These are phyloP conservation scores for Zaprionus bogoriensis DNA, from an alignment of 2,888 invertebrate species.

Conservation along the genomic window DNA sequence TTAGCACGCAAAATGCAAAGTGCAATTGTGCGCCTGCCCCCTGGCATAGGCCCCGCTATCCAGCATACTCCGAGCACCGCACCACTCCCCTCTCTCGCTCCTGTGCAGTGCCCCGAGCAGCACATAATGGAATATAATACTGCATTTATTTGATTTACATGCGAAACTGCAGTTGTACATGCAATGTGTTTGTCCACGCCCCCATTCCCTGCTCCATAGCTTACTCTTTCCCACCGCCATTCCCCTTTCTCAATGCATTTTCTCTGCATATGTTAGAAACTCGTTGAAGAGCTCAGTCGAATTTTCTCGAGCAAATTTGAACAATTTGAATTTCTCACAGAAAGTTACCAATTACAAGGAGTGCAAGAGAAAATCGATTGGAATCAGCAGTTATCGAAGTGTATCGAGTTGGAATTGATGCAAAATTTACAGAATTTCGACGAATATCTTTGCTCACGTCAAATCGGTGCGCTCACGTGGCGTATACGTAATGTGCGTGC, in stretches of 20 bases:
- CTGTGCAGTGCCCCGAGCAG: slow-evolving; percentile 5
- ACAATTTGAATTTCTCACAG: no score
- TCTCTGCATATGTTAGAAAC: slow-evolving; percentile 1
- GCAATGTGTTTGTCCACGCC: slow-evolving; percentile 25
- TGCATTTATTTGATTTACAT: slow-evolving; percentile 53
- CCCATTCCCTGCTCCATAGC: not conserved
- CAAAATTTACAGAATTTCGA: no score
- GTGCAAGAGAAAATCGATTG: no score
- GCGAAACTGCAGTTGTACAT: slow-evolving; percentile 41
- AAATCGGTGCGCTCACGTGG: no score
- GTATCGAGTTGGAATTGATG: no score
- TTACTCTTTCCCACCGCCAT: no score
- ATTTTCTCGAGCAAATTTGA: not conserved
- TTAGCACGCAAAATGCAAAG: slow-evolving; percentile 36
- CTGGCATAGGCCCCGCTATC: not conserved
- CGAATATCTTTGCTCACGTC: no score
- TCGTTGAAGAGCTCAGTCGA: not conserved
- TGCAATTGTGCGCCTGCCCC: slow-evolving; percentile 22
- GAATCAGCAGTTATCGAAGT: no score
- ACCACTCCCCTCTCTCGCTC: not conserved
- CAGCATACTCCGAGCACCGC: not conserved
- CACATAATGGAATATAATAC: slow-evolving; percentile 48
- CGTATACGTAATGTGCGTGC: not conserved
- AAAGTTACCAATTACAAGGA: no score
- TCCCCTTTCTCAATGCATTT: not conserved